Conservation (phyloP, 2,797 vertebrate species). For the Gymnopithys bicolor region DNA sequence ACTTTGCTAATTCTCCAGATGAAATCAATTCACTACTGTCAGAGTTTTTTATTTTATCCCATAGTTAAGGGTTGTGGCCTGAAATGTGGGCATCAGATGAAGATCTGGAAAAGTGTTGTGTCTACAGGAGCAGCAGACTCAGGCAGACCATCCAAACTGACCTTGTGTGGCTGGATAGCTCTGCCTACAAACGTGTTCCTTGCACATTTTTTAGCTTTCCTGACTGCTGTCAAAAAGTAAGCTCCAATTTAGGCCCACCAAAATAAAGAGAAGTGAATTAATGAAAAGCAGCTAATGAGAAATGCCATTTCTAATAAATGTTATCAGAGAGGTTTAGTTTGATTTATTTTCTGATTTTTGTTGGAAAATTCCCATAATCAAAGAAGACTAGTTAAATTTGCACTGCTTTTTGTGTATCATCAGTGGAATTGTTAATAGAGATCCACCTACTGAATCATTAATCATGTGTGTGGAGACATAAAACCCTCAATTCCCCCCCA, state of each 20-base stretch:
- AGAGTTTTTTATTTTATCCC: neutral
- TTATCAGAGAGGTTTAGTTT: neutral
- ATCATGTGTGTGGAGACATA: neutral
- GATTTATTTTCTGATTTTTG: constrained; percentile 36
- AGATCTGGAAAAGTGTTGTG: neutral
- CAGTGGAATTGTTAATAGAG: neutral
- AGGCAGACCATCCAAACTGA: neutral
- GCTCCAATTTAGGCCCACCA: neutral
- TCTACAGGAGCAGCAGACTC: neutral
- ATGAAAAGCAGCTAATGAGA: constrained; percentile 26
- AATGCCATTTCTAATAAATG: constrained; percentile 26
- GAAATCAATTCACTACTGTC: neutral
- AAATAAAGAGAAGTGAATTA: neutral
- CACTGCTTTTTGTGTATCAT: neutral
- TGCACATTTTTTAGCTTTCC: neutral
- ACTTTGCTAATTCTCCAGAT: neutral
- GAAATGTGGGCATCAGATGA: neutral
- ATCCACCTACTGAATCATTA: neutral
- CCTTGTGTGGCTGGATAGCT: neutral
- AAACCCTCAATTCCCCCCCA: neutral
- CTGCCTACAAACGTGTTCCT: neutral
- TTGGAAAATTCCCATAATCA: neutral
- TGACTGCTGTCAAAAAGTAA: neutral
- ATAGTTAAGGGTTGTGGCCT: neutral
- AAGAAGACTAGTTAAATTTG: neutral